These are phyloP conservation scores for Drosophila colorata DNA, from an alignment of 2,888 invertebrate species.

Conservation along the genomic window DNA sequence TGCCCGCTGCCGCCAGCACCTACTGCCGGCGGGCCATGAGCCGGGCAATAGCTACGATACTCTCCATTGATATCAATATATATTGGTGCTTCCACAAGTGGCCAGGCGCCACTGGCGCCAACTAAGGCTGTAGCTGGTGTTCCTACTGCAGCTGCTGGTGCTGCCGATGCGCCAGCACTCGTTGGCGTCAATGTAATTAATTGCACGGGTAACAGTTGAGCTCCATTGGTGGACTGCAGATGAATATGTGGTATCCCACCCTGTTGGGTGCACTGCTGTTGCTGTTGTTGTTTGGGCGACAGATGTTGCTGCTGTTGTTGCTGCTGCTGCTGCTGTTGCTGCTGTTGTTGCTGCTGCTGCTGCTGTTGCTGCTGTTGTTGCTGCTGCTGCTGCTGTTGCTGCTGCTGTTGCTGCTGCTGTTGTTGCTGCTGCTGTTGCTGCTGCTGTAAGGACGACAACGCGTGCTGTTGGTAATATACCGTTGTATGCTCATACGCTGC, in stretches of 20 bases:
- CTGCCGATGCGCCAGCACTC: constrained; percentile 60
- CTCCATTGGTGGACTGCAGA: constrained; percentile 77
- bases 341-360: constrained; percentile 44
- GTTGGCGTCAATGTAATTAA: constrained; percentile 85
- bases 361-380: constrained; percentile 64
- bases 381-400: constrained; percentile 50
- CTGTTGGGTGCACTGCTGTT: constrained; percentile 76
- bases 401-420: constrained; percentile 45
- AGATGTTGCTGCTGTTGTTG: constrained; percentile 51
- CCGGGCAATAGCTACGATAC: constrained; percentile 85
- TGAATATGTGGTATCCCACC: constrained; percentile 71
- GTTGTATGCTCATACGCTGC: constrained; percentile 78
- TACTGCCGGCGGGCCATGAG: constrained; percentile 82
- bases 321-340: constrained; percentile 44
- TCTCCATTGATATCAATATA: constrained; percentile 88
- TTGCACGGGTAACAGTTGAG: constrained; percentile 87
- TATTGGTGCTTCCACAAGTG: constrained; percentile 86
- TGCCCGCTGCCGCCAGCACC: constrained; percentile 61
- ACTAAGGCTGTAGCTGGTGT: constrained; percentile 16
- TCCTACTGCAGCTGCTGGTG: constrained; percentile 69
- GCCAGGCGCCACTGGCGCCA: constrained; percentile 77
- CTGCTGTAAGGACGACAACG: constrained; percentile 35
- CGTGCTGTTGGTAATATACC: constrained; percentile 72
- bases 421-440: constrained; percentile 48
- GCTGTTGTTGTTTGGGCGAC: constrained; percentile 54